phyloP scores from a whole-genome alignment of 2,888 invertebrate species.

The Galeopsomyia nigrocyanea region DNA sequence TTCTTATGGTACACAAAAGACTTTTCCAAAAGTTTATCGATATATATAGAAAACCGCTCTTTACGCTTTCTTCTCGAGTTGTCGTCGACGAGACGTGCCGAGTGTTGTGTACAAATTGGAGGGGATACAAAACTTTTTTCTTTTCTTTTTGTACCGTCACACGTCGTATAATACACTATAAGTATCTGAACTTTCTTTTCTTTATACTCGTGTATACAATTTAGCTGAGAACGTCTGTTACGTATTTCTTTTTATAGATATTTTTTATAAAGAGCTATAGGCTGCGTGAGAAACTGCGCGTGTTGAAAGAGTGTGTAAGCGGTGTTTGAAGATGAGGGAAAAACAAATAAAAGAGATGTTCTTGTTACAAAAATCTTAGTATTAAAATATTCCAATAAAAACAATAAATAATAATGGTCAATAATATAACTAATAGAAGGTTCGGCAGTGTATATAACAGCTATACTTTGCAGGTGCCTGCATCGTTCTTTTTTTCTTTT shows the following conservation, averaged over 20 bases:
- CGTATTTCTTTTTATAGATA: too few species aligned
- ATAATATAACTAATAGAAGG: conserved; percentile 66
- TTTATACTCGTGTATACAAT: not conserved
- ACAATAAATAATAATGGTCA: conserved; percentile 68
- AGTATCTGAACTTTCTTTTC: conserved; percentile 42
- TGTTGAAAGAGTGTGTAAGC: not conserved
- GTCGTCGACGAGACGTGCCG: conserved; percentile 6
- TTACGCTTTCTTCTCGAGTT: conserved; percentile 6
- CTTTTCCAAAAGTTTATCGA: conserved; percentile 22
- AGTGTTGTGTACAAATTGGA: conserved; percentile 21
- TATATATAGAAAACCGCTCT: conserved; percentile 19
- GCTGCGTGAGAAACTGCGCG: too few species aligned
- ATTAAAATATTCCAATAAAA: conserved; percentile 69
- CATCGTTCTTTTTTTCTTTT: conserved; percentile 49
- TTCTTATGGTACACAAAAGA: conserved; percentile 28
- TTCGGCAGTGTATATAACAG: conserved; percentile 68
- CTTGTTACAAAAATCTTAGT: conserved; percentile 69
- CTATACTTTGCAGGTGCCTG: conserved; percentile 52
- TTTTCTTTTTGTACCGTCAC: conserved; percentile 9
- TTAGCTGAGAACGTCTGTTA: too few species aligned
- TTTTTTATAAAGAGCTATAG: too few species aligned
- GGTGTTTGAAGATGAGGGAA: conserved; percentile 22
- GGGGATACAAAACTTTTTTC: conserved; percentile 31
- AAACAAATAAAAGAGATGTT: conserved; percentile 50
- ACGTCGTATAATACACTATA: conserved; percentile 16